These are phyloP conservation scores for Amaurobius ferox DNA, from an alignment of 2,888 invertebrate species.

Conservation along the genomic window DNA sequence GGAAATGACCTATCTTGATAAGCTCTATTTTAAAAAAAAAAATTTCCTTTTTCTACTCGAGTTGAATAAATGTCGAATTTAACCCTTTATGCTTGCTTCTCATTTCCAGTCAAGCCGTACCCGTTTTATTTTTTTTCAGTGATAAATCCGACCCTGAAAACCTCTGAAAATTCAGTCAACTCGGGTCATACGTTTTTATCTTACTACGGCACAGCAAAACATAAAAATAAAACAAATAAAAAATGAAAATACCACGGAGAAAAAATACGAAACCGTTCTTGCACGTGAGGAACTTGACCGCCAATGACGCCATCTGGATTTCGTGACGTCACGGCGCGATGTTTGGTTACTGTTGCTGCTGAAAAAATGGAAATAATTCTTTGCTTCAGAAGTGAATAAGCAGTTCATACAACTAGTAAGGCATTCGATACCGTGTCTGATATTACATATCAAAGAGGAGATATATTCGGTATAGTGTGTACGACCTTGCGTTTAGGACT, in stretches of 20 bases:
- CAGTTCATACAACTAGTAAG: background rate
- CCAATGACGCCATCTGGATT: constrained; percentile 5
- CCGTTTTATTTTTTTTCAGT: background rate
- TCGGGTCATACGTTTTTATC: constrained; percentile 1
- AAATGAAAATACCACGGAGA: background rate
- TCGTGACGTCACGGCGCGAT: background rate
- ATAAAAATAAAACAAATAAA: background rate
- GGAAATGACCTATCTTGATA: no score
- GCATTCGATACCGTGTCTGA: background rate
- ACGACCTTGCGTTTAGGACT: no score
- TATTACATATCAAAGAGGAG: no score
- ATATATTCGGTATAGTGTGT: no score
- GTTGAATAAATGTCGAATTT: background rate
- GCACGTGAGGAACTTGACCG: constrained; percentile 16
- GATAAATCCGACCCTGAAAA: background rate
- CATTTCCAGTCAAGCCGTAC: background rate
- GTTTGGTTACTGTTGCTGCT: background rate
- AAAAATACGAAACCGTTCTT: background rate
- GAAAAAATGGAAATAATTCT: background rate
- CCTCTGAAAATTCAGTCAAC: constrained; percentile 8
- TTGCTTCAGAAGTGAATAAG: constrained; percentile 6
- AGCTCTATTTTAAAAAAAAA: no score
- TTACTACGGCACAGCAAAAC: background rate
- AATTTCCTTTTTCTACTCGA: background rate
- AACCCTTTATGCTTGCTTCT: background rate